Base-by-base conservation (phyloP, 64 coral and sea anemone species). In the Montipora efflorescens region DNA sequence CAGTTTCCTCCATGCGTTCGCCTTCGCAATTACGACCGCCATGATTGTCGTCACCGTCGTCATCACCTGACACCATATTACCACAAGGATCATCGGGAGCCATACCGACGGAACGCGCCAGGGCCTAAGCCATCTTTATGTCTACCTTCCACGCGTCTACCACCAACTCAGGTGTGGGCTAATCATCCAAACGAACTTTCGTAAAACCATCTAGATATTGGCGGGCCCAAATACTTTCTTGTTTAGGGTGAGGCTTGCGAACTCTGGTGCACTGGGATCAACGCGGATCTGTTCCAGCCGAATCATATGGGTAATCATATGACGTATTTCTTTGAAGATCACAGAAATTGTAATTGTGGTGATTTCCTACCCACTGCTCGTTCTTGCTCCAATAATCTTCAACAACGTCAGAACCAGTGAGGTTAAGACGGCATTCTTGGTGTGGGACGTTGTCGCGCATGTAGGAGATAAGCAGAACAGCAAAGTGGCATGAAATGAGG, bases 301-400 rank as follows among this genome's bases (percentile, higher is more conserved):
- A 4, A 93, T 93, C 82, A 93, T 93, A 28, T 87, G 90, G 7
- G 82, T n/a, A n/a, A n/a, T n/a, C n/a, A n/a, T n/a, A n/a, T n/a
- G n/a, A 87, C 2, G 74, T 15, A 46, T 79, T 87, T 47, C 82
- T 87, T 14, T 20, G 78, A 3, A 93, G 59, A 58, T 93, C 81
- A 16, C 72, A 73, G 68, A 67, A 87, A 8, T 59, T 67, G 59
- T 93, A 93, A 43, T 93, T 87, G 14, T 93, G 75, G 82, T 93
- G 81, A 44, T 93, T 93, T 4, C 82, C 57, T 5, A 87, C 55
- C 81, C 91, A 93, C 57, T 87, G 82, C 8, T 59, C 81, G 23
- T 87, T 93, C 58, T 93, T 93, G 74, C 68, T 86, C 75, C 91
- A 93, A 44, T 87, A 78, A 23, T 87, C 91, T 15, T 93, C 91